Evolutionary conservation across 2,797 vertebrate genomes (phyloP).

Genomic region (Carduelis carduelis): DNA sequence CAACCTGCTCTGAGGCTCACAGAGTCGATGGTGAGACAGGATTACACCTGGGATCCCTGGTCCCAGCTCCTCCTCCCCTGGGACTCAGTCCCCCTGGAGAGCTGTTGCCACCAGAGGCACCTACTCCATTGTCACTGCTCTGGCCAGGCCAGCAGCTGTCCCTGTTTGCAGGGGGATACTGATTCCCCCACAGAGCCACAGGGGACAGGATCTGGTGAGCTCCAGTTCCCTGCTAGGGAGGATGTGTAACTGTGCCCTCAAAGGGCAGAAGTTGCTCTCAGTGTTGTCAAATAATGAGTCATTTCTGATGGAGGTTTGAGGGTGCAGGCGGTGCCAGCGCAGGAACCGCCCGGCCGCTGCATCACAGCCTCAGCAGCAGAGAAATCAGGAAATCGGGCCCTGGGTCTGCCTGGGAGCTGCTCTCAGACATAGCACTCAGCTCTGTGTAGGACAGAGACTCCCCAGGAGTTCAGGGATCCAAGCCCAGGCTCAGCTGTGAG

Average conservation of each 20-base stretch:
- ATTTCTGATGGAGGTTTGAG: not conserved
- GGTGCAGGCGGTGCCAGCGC: not conserved
- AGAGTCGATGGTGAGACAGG: not conserved
- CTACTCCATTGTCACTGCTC: not conserved
- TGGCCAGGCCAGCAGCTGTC: not conserved
- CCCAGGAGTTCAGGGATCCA: not conserved
- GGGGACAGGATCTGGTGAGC: not conserved
- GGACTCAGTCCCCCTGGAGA: not conserved
- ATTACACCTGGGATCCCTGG: not conserved
- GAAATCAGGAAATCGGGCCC: slow-evolving; percentile 41
- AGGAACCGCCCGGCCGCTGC: not conserved
- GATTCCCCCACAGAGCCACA: rapidly evolving
- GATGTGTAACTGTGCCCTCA: not conserved
- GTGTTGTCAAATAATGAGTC: not conserved
- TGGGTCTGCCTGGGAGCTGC: not conserved
- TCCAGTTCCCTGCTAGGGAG: not conserved
- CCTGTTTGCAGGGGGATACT: too few relatives aligned
- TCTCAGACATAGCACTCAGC: not conserved
- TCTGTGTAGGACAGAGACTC: not conserved
- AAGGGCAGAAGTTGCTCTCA: not conserved
- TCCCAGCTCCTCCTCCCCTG: not conserved
- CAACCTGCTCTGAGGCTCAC: not conserved
- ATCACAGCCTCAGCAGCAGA: not conserved
- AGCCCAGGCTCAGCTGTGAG: not conserved
- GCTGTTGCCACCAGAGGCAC: not conserved